phyloP scores from a whole-genome alignment of 2,113 vertebrate genomes.

The Leucosticte australis region DNA sequence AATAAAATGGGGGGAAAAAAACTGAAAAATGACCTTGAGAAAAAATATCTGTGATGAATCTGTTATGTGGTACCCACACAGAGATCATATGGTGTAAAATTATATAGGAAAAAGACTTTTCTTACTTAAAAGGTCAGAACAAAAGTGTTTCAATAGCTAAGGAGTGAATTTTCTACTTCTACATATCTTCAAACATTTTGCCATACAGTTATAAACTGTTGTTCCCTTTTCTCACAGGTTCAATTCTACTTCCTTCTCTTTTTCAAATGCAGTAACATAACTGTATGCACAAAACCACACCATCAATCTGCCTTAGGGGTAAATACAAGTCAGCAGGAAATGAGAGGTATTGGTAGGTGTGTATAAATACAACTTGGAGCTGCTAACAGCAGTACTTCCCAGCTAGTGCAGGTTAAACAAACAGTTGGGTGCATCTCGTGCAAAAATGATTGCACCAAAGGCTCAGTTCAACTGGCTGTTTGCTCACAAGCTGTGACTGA shows the following conservation, averaged over 20 bases:
- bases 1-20: not conserved
- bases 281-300: not conserved
- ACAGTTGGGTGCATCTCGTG: not conserved
- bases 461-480: not conserved
- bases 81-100: not conserved
- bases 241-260: not conserved
- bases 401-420: not conserved
- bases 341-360: not conserved
- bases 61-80: not conserved
- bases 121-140: not conserved
- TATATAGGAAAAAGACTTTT: not conserved
- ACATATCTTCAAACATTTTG: not conserved
- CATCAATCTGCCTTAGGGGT: not conserved
- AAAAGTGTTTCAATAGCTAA: not conserved
- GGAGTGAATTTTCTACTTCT: not conserved
- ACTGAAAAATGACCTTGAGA: not conserved
- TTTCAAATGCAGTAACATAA: not conserved
- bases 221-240: not conserved
- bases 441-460: not conserved
- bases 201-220: not conserved
- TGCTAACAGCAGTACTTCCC: not conserved
- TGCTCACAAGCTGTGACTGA: not conserved
- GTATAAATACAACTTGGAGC: not conserved
- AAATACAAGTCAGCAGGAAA: not conserved
- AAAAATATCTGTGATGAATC: not conserved